Conservation (phyloP, 2,888 invertebrate species). For the Drosophila atroscutellata region DNA sequence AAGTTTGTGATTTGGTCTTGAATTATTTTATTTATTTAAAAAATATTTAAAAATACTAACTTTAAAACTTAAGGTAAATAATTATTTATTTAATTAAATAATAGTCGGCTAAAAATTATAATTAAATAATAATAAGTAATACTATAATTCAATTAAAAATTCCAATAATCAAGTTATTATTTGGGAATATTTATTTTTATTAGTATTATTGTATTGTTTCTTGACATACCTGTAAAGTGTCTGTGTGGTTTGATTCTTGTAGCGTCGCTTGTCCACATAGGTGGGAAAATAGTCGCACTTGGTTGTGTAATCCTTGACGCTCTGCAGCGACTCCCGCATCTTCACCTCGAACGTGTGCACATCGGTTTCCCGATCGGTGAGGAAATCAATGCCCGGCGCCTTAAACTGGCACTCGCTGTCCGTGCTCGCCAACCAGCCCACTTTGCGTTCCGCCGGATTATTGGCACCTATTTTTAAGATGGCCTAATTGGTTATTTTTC, state of each 20-base stretch:
- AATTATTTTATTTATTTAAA: background rate
- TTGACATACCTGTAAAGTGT: constrained; percentile 81
- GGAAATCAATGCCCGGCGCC: constrained; percentile 62
- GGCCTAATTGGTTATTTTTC: background rate
- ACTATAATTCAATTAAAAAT: background rate
- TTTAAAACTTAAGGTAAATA: accelerated
- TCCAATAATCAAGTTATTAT: background rate
- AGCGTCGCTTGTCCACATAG: constrained; percentile 48
- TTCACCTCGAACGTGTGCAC: constrained; percentile 70
- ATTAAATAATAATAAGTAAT: too few relatives aligned
- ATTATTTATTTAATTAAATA: background rate
- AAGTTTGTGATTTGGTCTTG: background rate
- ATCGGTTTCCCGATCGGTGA: constrained; percentile 45
- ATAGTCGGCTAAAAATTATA: background rate
- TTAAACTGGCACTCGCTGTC: constrained; percentile 67
- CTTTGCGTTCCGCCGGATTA: constrained; percentile 56
- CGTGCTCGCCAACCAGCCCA: constrained; percentile 51
- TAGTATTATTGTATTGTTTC: background rate
- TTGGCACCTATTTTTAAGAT: constrained; percentile 49
- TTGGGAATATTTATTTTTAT: background rate
- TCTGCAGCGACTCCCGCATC: constrained; percentile 54
- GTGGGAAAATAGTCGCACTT: constrained; percentile 64
- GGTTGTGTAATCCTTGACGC: constrained; percentile 38
- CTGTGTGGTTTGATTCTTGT: constrained; percentile 79
- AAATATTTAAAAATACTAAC: background rate